Conservation (phyloP, 2,888 invertebrate species). For the Hydrotaea diabolus region DNA sequence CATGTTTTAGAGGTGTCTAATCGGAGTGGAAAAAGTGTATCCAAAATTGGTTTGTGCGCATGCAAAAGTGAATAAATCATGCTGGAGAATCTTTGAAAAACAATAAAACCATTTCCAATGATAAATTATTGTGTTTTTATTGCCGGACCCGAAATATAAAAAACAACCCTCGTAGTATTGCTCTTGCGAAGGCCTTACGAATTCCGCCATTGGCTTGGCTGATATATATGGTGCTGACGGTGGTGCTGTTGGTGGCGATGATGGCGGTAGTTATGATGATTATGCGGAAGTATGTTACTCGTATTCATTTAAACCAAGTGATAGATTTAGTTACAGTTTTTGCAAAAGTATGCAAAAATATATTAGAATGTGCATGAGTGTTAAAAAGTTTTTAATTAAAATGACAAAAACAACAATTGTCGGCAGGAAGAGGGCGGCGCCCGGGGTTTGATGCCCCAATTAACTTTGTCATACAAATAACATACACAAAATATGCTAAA, state of each 20-base stretch:
- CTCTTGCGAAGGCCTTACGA: too few species aligned
- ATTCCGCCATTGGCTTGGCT: background rate
- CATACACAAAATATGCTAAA: background rate
- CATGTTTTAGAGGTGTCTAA: too few species aligned
- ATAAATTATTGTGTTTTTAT: too few species aligned
- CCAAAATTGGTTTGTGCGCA: too few species aligned
- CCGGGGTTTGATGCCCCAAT: conserved; percentile 24
- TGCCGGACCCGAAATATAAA: too few species aligned
- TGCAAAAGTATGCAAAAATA: conserved; percentile 28
- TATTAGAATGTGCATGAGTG: background rate
- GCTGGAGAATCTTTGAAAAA: too few species aligned
- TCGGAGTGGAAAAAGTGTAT: too few species aligned
- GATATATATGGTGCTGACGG: conserved; percentile 6
- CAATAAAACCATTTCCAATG: too few species aligned
- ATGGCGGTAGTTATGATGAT: conserved; percentile 46
- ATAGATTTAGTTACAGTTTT: conserved; percentile 17
- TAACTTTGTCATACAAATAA: background rate
- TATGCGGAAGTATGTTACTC: conserved; percentile 58
- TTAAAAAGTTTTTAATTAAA: conserved; percentile 45
- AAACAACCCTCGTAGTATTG: too few species aligned
- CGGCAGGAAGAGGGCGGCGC: background rate
- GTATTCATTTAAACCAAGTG: conserved; percentile 50
- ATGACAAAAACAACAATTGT: conserved; percentile 29
- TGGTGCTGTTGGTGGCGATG: conserved; percentile 17
- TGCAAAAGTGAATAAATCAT: too few species aligned